Percentiles rank a stretch among this genome's conserved stretches.
Conservation (phyloP, 2,888 invertebrate species). For the Andrena dorsata region DNA sequence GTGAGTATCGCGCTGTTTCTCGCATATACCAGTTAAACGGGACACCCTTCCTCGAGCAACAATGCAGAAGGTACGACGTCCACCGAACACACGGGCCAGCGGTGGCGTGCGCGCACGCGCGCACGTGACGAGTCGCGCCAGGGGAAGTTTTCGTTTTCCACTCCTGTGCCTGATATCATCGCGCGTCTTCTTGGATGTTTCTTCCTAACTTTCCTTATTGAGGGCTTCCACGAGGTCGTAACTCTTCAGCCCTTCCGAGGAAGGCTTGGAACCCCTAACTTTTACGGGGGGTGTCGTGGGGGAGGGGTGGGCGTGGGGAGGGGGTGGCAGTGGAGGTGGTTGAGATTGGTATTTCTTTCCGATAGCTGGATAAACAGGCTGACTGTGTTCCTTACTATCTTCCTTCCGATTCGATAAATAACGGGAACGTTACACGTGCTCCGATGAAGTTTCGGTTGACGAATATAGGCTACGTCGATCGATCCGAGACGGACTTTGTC, state of each 20-base stretch:
- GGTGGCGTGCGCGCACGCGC: conserved; percentile 35
- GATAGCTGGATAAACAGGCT: conserved; percentile 12
- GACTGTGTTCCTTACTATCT: neutral
- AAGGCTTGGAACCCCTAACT: neutral
- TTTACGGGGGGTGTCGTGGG: neutral
- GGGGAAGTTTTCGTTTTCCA: conserved; percentile 4
- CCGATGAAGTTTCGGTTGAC: neutral
- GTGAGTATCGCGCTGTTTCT: conserved; percentile 81
- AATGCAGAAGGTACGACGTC: conserved; percentile 79
- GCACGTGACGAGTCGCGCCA: neutral
- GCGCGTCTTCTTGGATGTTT: conserved; percentile 22
- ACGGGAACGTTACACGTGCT: neutral
- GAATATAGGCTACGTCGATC: no score
- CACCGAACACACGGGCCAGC: conserved; percentile 29
- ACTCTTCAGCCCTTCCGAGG: neutral
- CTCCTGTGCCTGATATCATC: conserved; percentile 15
- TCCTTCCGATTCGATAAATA: neutral
- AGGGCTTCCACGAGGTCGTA: neutral
- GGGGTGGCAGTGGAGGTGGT: neutral
- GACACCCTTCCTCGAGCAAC: conserved; percentile 67
- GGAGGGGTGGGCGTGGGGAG: neutral
- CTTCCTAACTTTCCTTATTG: conserved; percentile 14
- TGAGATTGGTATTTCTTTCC: conserved; percentile 8
- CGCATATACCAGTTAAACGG: conserved; percentile 64
- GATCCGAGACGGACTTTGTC: no score